A percentile compares a stretch with the other conserved stretches of the same genome.
phyloP scores from a whole-genome alignment of 2,888 invertebrate species.

The Cryptops parisi region DNA sequence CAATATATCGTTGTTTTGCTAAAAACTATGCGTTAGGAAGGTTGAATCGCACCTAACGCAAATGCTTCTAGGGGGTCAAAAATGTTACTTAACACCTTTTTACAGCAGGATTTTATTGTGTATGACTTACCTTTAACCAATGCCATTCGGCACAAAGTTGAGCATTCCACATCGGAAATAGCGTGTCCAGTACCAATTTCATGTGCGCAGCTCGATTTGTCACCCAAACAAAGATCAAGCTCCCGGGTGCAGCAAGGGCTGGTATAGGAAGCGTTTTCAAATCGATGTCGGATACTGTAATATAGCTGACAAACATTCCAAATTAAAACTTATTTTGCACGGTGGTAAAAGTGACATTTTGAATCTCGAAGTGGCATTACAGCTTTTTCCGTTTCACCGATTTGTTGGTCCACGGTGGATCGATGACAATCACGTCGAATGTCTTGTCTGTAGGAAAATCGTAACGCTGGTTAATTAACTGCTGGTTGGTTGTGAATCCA shows the following conservation, averaged over 20 bases:
- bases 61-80: too few species aligned
- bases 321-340: not conserved
- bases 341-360: not conserved
- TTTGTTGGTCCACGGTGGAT: conserved; percentile 1
- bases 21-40: too few species aligned
- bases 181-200: not conserved
- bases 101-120: too few species aligned
- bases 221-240: not conserved
- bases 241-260: not conserved
- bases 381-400: not conserved
- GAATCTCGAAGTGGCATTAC: not conserved
- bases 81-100: too few species aligned
- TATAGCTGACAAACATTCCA: not conserved
- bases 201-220: not conserved
- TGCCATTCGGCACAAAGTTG: not conserved
- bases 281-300: not conserved
- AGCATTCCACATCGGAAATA: not conserved
- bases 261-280: not conserved
- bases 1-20: too few species aligned
- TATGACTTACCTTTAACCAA: not conserved
- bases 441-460: too few species aligned
- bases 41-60: too few species aligned
- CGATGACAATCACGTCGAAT: not conserved
- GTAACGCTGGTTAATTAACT: too few species aligned
- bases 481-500: too few species aligned